Conservation (phyloP, 2,888 invertebrate species). For the Caenorhabditis wallacei region DNA sequence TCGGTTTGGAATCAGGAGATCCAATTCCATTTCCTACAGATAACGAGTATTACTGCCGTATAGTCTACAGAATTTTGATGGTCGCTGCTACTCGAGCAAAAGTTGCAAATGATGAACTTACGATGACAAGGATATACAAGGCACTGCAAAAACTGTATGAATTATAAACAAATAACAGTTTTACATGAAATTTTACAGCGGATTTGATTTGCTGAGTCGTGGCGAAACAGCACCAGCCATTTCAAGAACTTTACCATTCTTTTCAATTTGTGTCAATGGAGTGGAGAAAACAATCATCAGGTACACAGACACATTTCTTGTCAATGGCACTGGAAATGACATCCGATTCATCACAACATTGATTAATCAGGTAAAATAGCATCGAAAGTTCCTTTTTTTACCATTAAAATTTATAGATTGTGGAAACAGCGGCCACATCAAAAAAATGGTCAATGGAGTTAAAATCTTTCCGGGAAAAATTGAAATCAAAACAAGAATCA, state of each 20-base stretch:
- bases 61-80: constrained; percentile 47
- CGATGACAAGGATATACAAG: constrained; percentile 40
- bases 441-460: constrained; percentile 50
- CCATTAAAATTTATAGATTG: constrained; percentile 12
- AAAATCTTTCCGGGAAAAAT: constrained; percentile 18
- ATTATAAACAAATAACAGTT: not conserved
- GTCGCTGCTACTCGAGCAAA: constrained; percentile 48
- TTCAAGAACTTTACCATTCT: constrained; percentile 44
- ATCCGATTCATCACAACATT: constrained; percentile 1
- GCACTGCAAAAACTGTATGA: constrained; percentile 45
- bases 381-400: not conserved
- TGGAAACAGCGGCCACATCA: constrained; percentile 48
- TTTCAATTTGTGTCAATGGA: constrained; percentile 51
- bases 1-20: constrained; percentile 33
- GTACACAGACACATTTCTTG: constrained; percentile 17
- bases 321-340: constrained; percentile 14
- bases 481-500: constrained; percentile 17
- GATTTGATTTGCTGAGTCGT: constrained; percentile 39
- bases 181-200: constrained; percentile 28
- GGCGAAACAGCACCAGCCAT: constrained; percentile 40
- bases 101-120: constrained; percentile 34
- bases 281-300: constrained; percentile 33
- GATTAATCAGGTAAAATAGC: constrained; percentile 29
- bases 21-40: constrained; percentile 45
- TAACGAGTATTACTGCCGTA: constrained; percentile 45